Percentiles rank a stretch among this genome's conserved stretches.
These are phyloP conservation scores for Encarsia formosa DNA, from an alignment of 2,888 invertebrate species.

Conservation along the genomic window DNA sequence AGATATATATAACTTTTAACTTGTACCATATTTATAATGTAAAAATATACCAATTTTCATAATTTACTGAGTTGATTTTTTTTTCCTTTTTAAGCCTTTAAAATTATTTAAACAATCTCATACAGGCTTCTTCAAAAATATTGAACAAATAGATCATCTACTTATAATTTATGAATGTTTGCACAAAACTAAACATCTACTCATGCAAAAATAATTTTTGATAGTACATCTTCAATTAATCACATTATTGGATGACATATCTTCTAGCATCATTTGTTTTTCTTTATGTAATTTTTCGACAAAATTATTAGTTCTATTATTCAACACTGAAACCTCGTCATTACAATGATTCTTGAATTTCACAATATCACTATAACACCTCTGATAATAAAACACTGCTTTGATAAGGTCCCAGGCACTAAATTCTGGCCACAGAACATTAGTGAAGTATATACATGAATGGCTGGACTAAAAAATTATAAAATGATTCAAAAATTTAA, in stretches of 20 bases:
- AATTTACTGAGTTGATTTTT: conserved; percentile 20
- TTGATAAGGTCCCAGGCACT: conserved; percentile 84
- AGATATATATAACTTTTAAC: conserved; percentile 20
- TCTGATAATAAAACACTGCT: conserved; percentile 85
- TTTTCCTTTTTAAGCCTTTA: conserved; percentile 13
- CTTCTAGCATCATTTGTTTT: conserved; percentile 31
- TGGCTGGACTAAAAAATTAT: conserved; percentile 62
- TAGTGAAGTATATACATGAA: conserved; percentile 80
- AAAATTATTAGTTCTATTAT: conserved; percentile 35
- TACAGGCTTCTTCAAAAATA: neutral
- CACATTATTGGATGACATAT: conserved; percentile 17
- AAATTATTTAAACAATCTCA: conserved; percentile 13
- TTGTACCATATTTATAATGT: conserved; percentile 15
- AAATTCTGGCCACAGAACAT: conserved; percentile 95
- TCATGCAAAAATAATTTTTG: conserved; percentile 19
- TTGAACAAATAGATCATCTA: neutral
- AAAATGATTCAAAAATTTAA: neutral
- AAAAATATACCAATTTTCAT: conserved; percentile 23
- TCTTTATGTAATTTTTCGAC: conserved; percentile 36
- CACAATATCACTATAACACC: conserved; percentile 45
- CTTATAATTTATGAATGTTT: conserved; percentile 14
- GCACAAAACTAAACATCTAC: conserved; percentile 15
- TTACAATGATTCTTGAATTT: conserved; percentile 22
- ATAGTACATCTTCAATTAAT: conserved; percentile 8
- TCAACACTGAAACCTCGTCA: conserved; percentile 29